phyloP scores from a whole-genome alignment of 2,797 vertebrate species.

The Tauraco hartlaubi region DNA sequence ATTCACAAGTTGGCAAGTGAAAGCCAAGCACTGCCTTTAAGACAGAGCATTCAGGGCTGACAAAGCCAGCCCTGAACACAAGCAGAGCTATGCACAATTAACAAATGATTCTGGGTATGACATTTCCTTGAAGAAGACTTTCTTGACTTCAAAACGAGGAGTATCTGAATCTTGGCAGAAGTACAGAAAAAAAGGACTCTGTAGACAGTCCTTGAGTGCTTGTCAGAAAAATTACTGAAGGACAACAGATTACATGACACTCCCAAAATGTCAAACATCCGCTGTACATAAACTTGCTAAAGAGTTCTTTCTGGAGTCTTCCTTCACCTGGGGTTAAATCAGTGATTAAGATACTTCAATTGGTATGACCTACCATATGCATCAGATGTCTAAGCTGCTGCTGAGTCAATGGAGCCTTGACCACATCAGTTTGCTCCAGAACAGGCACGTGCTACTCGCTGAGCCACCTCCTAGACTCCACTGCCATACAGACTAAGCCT shows the following conservation, averaged over 20 bases:
- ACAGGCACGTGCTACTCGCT: background rate
- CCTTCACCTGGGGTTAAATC: background rate
- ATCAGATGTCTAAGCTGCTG: background rate
- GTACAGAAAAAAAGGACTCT: background rate
- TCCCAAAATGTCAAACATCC: background rate
- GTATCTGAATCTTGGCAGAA: background rate
- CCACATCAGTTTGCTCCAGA: background rate
- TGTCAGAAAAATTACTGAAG: background rate
- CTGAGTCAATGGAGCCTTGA: background rate
- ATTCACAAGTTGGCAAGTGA: background rate
- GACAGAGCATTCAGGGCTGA: background rate
- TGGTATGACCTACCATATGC: accelerated
- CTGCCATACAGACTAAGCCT: background rate
- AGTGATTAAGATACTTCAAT: background rate
- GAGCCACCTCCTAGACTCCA: background rate
- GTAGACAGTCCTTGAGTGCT: background rate
- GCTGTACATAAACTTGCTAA: background rate
- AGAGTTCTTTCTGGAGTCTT: background rate
- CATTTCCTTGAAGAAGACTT: background rate
- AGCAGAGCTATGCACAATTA: background rate
- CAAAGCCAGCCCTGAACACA: background rate
- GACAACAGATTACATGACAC: background rate
- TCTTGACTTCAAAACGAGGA: background rate
- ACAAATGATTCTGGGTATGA: background rate
- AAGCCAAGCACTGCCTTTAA: background rate